A percentile compares a stretch with the other conserved stretches of the same genome.
phyloP scores from a whole-genome alignment of 2,888 invertebrate species.

The Bugulina stolonifera region DNA sequence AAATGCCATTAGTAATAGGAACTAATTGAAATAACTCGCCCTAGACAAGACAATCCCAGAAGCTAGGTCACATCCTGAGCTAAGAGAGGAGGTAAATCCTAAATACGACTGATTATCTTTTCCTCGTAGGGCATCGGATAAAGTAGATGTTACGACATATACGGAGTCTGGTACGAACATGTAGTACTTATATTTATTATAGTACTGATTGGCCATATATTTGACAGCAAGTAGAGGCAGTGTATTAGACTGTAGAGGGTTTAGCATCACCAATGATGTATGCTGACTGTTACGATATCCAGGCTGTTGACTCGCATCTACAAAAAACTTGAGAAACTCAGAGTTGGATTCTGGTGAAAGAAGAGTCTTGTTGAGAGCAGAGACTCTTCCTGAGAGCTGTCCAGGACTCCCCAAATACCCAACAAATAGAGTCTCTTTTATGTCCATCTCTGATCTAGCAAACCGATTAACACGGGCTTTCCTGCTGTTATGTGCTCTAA shows the following conservation, averaged over 20 bases:
- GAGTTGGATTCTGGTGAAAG: conserved; percentile 45
- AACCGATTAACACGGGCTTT: conserved; percentile 64
- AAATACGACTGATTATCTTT: background rate
- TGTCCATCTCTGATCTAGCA: conserved; percentile 90
- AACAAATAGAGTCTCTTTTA: conserved; percentile 78
- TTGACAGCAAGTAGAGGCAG: conserved; percentile 81
- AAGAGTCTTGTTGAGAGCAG: conserved; percentile 82
- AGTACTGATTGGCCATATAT: conserved; percentile 70
- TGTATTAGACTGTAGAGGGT: conserved; percentile 69
- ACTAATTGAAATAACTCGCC: background rate
- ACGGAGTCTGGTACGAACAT: conserved; percentile 77
- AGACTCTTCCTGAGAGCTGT: conserved; percentile 61
- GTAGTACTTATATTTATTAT: conserved; percentile 87
- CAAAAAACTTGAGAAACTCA: background rate
- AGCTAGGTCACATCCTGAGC: conserved; percentile 60
- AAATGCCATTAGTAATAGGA: too few relatives aligned
- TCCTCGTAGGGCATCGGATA: background rate
- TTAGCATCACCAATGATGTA: conserved; percentile 71
- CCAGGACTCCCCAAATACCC: conserved; percentile 66
- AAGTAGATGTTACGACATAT: conserved; percentile 60
- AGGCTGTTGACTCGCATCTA: background rate
- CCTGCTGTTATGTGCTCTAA: background rate
- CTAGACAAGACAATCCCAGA: background rate
- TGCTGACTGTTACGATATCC: background rate
- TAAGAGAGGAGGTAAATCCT: background rate